Evolutionary conservation across 2,113 vertebrate genomes (phyloP).

Genomic region (Orthonyx spaldingii): DNA sequence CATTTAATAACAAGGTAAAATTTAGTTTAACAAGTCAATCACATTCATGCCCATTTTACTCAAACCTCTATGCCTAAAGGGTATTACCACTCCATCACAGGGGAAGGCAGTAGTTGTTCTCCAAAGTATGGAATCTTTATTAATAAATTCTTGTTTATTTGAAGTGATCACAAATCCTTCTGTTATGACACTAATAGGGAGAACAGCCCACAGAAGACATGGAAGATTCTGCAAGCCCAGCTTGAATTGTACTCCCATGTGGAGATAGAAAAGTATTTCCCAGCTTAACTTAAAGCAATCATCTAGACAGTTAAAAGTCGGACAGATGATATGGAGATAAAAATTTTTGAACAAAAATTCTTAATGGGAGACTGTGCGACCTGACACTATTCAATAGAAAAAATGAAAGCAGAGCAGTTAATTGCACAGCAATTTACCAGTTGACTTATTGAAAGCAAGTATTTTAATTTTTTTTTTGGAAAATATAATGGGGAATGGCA

Average conservation of each 20-base stretch:
- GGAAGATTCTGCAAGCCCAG: not conserved
- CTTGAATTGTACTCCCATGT: not conserved
- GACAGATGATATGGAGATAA: not conserved
- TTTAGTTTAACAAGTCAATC: not conserved
- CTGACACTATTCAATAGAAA: not conserved
- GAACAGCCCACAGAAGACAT: not conserved
- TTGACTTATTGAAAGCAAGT: not conserved
- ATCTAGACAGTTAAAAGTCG: not conserved
- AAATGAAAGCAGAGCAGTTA: not conserved
- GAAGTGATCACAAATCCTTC: not conserved
- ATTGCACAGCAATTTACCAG: not conserved
- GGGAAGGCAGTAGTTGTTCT: not conserved
- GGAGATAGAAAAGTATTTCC: not conserved
- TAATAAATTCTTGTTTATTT: not conserved
- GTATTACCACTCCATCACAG: not conserved
- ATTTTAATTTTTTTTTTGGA: not conserved
- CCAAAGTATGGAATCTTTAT: not conserved
- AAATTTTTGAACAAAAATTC: not conserved
- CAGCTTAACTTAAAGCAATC: not conserved
- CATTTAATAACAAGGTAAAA: not conserved
- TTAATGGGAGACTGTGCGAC: not conserved
- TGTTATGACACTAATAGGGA: not conserved
- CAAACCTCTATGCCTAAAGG: not conserved
- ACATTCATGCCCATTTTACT: not conserved
- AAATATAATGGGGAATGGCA: rapidly evolving